Evolutionary conservation across 2,888 invertebrate species (phyloP).

Genomic region (Caenorhabditis japonica): DNA sequence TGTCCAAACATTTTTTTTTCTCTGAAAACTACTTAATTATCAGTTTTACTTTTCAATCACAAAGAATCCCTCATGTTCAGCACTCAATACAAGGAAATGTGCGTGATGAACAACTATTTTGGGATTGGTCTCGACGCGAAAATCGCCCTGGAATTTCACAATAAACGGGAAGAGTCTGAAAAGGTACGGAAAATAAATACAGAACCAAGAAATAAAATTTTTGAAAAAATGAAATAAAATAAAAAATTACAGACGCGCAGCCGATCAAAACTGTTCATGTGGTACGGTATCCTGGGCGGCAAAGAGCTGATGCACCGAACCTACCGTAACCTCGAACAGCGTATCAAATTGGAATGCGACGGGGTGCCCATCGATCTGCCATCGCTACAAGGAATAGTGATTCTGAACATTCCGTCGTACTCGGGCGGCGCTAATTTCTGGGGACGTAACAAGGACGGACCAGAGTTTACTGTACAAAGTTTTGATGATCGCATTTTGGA

Average conservation of each 20-base stretch:
- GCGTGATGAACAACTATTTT: constrained; percentile 99
- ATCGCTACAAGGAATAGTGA: constrained; percentile 92
- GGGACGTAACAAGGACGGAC: constrained; percentile 81
- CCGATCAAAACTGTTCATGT: constrained; percentile 94
- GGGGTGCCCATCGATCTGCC: constrained; percentile 94
- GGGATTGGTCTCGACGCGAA: constrained; percentile 98
- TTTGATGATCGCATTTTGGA: constrained; percentile 96
- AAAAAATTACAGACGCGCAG: constrained; percentile 79
- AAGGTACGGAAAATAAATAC: constrained; percentile 80
- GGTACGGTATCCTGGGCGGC: constrained; percentile 83
- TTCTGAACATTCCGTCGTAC: constrained; percentile 95
- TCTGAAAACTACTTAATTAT: no score
- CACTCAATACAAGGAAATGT: constrained; percentile 90
- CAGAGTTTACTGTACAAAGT: constrained; percentile 88
- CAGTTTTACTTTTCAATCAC: neutral
- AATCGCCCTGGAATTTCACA: constrained; percentile 95
- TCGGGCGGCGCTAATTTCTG: constrained; percentile 99
- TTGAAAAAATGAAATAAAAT: no score
- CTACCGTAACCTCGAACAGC: constrained; percentile 93
- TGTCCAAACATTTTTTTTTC: neutral
- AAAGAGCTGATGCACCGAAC: constrained; percentile 84
- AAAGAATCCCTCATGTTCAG: constrained; percentile 76
- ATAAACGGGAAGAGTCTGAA: constrained; percentile 95
- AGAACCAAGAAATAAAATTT: neutral
- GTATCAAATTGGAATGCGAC: constrained; percentile 90